Conservation (phyloP, 2,797 vertebrate species). For the Sebastes jordani region DNA sequence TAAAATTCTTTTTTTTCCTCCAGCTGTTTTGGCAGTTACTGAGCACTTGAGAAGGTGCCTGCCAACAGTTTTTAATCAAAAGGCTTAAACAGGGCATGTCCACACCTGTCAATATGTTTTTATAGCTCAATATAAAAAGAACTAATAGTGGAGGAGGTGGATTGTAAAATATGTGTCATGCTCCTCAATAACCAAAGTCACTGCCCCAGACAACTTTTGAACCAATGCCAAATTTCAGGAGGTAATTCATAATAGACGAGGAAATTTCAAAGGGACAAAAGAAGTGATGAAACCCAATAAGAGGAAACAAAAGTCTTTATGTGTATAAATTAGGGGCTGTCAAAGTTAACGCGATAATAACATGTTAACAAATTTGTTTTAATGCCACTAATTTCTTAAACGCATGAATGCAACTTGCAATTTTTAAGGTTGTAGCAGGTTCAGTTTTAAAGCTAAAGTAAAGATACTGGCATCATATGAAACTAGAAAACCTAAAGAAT, state of each 20-base stretch:
- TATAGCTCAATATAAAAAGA: background rate
- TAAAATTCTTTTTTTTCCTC: background rate
- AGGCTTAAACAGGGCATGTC: background rate
- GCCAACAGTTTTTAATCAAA: constrained; percentile 6
- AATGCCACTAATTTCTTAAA: accelerated
- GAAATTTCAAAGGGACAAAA: background rate
- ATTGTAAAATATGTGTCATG: background rate
- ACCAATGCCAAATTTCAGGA: background rate
- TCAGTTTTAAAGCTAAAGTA: too few relatives aligned
- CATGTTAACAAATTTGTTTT: too few relatives aligned
- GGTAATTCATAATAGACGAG: background rate
- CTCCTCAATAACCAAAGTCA: background rate
- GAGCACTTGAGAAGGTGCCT: background rate
- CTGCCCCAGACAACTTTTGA: background rate
- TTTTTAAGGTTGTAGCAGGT: too few relatives aligned
- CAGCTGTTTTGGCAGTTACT: background rate
- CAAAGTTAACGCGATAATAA: accelerated
- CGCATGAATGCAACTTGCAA: too few relatives aligned
- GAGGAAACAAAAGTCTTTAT: background rate
- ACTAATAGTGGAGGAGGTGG: background rate
- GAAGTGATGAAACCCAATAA: background rate
- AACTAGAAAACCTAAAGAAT: too few relatives aligned
- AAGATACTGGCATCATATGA: too few relatives aligned
- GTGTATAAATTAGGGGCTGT: too few relatives aligned
- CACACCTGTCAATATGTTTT: background rate